Percentiles rank a stretch among this genome's conserved stretches.
Conservation (phyloP, 2,888 invertebrate genomes). For the Pherbina coryleti region DNA sequence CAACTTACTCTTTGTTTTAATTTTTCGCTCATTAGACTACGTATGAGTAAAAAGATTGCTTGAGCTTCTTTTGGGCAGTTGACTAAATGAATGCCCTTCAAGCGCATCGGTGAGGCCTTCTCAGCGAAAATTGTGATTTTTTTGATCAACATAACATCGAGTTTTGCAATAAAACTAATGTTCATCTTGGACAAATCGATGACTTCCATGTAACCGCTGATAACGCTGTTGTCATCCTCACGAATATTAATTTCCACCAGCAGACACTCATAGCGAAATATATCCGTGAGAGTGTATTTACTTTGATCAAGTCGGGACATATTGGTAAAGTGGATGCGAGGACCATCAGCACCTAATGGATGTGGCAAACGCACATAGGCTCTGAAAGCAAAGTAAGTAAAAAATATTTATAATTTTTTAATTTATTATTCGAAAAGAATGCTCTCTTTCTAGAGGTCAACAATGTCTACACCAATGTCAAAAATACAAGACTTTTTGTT, state of each 20-base stretch:
- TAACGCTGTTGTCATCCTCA: constrained; percentile 74
- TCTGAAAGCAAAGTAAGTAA: constrained; percentile 37
- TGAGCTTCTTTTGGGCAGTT: constrained; percentile 75
- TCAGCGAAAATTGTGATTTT: constrained; percentile 73
- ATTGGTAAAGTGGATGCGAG: constrained; percentile 71
- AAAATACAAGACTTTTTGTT: neutral
- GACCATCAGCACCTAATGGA: constrained; percentile 67
- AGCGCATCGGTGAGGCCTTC: constrained; percentile 74
- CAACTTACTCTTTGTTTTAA: constrained; percentile 72
- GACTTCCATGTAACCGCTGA: constrained; percentile 71
- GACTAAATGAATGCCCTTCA: constrained; percentile 73
- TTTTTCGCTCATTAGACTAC: constrained; percentile 74
- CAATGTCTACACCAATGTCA: neutral
- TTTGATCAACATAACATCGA: constrained; percentile 74
- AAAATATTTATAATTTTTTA: too few species aligned
- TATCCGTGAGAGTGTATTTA: constrained; percentile 69
- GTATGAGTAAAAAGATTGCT: constrained; percentile 72
- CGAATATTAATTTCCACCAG: constrained; percentile 73
- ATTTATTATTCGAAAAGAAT: too few species aligned
- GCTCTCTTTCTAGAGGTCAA: too few species aligned
- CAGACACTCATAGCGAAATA: constrained; percentile 72
- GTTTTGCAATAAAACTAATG: constrained; percentile 72
- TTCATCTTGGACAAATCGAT: constrained; percentile 73
- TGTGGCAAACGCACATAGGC: constrained; percentile 55
- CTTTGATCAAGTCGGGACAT: constrained; percentile 69